Conservation (phyloP, 2,888 invertebrate genomes). For the Erynnis tages region DNA sequence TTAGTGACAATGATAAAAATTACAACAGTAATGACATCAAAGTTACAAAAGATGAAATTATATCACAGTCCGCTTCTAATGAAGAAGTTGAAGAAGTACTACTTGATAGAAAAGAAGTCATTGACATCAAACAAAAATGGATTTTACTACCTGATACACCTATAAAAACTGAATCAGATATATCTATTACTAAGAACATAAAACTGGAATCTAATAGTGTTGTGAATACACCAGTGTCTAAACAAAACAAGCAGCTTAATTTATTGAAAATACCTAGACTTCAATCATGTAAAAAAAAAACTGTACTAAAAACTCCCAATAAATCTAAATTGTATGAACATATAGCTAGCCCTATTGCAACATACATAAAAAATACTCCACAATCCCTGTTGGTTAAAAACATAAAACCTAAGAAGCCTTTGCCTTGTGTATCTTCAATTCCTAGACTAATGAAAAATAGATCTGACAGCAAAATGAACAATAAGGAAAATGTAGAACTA, state of each 20-base stretch:
- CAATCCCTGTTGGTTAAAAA: conserved; percentile 55
- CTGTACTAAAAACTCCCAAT: conserved; percentile 46
- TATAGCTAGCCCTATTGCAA: conserved; percentile 63
- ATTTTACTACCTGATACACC: no score
- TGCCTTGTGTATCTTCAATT: conserved; percentile 51
- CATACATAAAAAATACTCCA: conserved; percentile 61
- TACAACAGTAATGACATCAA: background rate
- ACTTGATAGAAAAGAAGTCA: no score
- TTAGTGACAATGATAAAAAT: background rate
- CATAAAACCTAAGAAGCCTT: conserved; percentile 56
- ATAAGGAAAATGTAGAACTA: conserved; percentile 57
- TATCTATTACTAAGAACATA: background rate
- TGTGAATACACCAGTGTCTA: conserved; percentile 1
- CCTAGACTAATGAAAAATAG: conserved; percentile 47
- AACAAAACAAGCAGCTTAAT: conserved; percentile 1
- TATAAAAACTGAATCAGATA: no score
- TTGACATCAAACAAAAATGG: no score
- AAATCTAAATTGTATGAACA: conserved; percentile 52
- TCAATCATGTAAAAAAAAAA: conserved; percentile 42
- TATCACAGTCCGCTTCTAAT: background rate
- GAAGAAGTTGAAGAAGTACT: no score
- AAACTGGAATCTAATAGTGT: background rate
- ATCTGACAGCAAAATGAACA: conserved; percentile 35
- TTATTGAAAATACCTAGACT: conserved; percentile 53
- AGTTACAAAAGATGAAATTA: background rate